Evolutionary conservation across 2,888 invertebrate species (phyloP), one percentile per base, ranked within the genome.

Genomic region (Cantharis rustica): DNA sequence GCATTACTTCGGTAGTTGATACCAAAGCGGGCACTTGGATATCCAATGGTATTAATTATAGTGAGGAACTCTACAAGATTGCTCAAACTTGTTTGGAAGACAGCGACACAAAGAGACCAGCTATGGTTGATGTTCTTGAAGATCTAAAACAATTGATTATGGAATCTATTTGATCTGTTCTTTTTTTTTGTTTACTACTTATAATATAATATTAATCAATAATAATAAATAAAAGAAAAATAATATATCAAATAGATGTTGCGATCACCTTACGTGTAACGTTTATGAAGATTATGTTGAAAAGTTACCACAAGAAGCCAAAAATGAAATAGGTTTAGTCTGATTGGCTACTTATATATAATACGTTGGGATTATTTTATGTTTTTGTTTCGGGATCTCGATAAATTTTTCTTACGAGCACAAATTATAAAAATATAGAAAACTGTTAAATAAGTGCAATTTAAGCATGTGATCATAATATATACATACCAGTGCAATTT

Each of bases 41-140:
- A 0, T 78, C 81, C 17, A 81, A 84, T 11, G 84, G 86, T 26
- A 77, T 84, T 11, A 84, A 88, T 75, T 88, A 90, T 81, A 91
- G 90, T 10, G 86, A 88, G 13, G 84, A 89, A 61, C 83, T 94
- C 13, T 93, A 90, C 83, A 83, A 87, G 15, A 85, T 94, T 64
- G 90, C 93, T 3, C 86, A 87, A 72, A 86, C 84, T 61, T 94
- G 94, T 84, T 88, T 93, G 73, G 87, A 89, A 73, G 87, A 89
- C 64, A 77, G 72, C 63, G 91, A 91, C 77, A 90, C 90, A 82
- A 89, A 89, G 69, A 85, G 94, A 82, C 93, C 93, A 0, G 87
- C 89, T 13, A 93, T 93, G 89, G 89, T 88, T 73, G 86, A 89
- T 81, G 89, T 93, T 26, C 89, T 89, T 80, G 85, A 88, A 75